Evolutionary conservation across 2,888 invertebrate species (phyloP).

Genomic region (Hipparchia sbordonii): DNA sequence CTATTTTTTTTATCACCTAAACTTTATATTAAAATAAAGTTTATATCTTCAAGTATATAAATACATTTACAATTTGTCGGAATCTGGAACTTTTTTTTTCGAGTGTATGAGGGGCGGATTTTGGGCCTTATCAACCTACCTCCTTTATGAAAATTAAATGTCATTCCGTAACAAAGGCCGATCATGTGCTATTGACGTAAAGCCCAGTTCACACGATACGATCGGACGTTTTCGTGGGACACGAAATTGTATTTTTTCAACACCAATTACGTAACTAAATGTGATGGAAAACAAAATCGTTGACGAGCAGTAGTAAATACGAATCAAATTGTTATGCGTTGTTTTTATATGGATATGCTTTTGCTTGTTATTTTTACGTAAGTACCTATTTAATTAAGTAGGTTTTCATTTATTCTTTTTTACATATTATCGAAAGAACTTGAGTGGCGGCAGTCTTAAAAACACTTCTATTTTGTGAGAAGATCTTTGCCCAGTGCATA

Average conservation of each 20-base stretch:
- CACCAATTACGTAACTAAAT: conserved; percentile 68
- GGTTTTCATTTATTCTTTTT: not conserved
- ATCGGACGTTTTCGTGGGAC: conserved; percentile 68
- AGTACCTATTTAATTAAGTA: not conserved
- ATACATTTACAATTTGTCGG: too few relatives aligned
- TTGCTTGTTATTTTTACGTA: not conserved
- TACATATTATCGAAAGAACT: not conserved
- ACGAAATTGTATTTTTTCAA: conserved; percentile 72
- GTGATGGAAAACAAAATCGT: conserved; percentile 63
- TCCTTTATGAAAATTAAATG: conserved; percentile 71
- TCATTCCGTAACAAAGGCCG: conserved; percentile 66
- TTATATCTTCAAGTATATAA: too few relatives aligned
- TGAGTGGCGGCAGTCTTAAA: not conserved
- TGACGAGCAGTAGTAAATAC: conserved; percentile 45
- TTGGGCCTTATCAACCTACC: too few relatives aligned
- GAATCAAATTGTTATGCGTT: conserved; percentile 47
- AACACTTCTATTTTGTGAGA: not conserved
- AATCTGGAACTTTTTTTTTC: too few relatives aligned
- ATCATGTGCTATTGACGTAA: conserved; percentile 68
- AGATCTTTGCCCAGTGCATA: too few relatives aligned
- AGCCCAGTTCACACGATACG: conserved; percentile 72
- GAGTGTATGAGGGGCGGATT: too few relatives aligned
- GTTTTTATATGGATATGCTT: conserved; percentile 50
- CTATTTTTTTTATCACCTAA: too few relatives aligned
- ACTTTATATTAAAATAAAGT: too few relatives aligned